These are phyloP conservation scores for Agrochola lota DNA, from an alignment of 2,888 invertebrate species.

Conservation along the genomic window DNA sequence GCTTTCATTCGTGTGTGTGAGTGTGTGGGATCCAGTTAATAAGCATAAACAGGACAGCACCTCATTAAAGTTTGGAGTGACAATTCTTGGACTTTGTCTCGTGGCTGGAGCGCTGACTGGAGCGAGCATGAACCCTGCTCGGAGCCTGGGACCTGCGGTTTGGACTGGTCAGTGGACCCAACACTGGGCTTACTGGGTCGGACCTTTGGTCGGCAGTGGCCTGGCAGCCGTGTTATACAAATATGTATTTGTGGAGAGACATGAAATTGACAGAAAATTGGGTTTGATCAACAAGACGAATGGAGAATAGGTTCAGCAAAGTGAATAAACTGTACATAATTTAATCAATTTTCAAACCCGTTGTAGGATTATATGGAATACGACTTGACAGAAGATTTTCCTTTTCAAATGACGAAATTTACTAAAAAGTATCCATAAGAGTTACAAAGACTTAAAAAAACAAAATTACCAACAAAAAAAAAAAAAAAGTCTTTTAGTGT, in stretches of 20 bases:
- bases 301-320: neutral
- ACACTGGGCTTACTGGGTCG: conserved; percentile 94
- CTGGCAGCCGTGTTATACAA: conserved; percentile 79
- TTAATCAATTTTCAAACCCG: neutral
- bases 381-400: too few species aligned
- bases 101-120: conserved; percentile 93
- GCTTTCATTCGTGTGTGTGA: conserved; percentile 92
- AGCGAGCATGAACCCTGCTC: conserved; percentile 93
- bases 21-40: conserved; percentile 94
- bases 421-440: too few species aligned
- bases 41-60: conserved; percentile 91
- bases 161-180: conserved; percentile 92
- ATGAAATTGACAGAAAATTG: neutral
- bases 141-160: conserved; percentile 93
- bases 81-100: conserved; percentile 91
- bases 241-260: conserved; percentile 70
- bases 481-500: too few species aligned
- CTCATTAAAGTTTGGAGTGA: conserved; percentile 92
- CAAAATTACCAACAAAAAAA: too few species aligned
- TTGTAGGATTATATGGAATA: too few species aligned
- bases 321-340: neutral
- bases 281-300: neutral
- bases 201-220: conserved; percentile 87
- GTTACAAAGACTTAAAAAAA: too few species aligned
- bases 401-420: too few species aligned